Evolutionary conservation across 2,113 vertebrate genomes (phyloP).

Genomic region (Tragelaphus buxtoni): DNA sequence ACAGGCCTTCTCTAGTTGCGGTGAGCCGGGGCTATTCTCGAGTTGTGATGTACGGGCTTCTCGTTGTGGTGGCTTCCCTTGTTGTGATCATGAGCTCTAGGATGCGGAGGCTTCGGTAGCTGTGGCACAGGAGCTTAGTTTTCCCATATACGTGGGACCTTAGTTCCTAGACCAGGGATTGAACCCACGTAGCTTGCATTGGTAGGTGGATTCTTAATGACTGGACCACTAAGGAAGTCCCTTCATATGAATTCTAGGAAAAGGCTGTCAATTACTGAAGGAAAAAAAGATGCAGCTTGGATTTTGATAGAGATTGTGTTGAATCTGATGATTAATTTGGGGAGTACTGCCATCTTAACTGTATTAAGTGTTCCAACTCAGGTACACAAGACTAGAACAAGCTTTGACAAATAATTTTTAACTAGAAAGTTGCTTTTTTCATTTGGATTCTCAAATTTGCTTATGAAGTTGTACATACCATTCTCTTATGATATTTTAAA

Average conservation of each 20-base stretch:
- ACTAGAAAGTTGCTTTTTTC: not conserved
- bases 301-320: not conserved
- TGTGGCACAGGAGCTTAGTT: not conserved
- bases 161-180: not conserved
- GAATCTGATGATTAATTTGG: not conserved
- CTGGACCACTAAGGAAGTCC: not conserved
- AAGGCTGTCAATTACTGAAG: not conserved
- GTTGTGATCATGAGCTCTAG: not conserved
- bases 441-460: not conserved
- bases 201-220: not conserved
- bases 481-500: not conserved
- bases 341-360: not conserved
- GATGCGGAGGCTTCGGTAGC: not conserved
- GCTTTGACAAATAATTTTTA: not conserved
- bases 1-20: not conserved
- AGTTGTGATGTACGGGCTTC: not conserved
- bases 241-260: not conserved
- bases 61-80: not conserved
- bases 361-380: not conserved
- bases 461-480: not conserved
- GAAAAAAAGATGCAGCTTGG: not conserved
- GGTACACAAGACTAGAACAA: not conserved
- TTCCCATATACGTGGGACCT: not conserved
- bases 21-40: not conserved
- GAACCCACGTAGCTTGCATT: not conserved